Conservation (phyloP, 2,888 invertebrate species). For the Mimumesa dahlbomi region DNA sequence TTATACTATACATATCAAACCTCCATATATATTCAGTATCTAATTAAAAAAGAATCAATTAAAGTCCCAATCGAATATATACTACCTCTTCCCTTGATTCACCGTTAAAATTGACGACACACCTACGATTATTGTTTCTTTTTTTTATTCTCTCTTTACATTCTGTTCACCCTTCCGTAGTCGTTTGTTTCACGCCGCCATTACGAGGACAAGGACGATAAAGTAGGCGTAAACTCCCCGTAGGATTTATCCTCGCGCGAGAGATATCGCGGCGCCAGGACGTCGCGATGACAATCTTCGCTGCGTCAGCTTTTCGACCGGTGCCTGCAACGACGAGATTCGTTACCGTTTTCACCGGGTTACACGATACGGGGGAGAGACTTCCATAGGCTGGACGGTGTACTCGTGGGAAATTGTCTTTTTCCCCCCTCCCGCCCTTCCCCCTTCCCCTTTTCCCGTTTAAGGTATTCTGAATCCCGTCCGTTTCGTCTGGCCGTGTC, state of each 20-base stretch:
- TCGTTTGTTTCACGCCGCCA: conserved; percentile 12
- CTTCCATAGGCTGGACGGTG: conserved; percentile 1
- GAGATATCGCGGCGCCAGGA: conserved; percentile 32
- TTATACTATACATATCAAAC: too few species aligned
- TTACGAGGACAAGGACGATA: conserved; percentile 20
- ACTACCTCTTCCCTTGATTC: too few species aligned
- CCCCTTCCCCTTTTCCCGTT: conserved; percentile 6
- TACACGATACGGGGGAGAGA: conserved; percentile 6
- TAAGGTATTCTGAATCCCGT: too few species aligned
- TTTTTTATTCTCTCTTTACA: too few species aligned
- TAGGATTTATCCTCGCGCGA: conserved; percentile 27
- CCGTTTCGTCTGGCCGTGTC: conserved; percentile 21
- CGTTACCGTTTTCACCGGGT: conserved; percentile 8
- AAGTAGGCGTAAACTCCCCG: conserved; percentile 27
- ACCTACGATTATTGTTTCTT: too few species aligned
- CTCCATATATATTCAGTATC: too few species aligned
- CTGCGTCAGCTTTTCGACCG: conserved; percentile 37
- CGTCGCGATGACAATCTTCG: conserved; percentile 35
- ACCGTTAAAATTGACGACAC: too few species aligned
- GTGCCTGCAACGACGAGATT: conserved; percentile 11
- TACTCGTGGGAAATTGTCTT: conserved; percentile 42
- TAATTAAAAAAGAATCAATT: too few species aligned
- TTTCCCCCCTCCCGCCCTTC: conserved; percentile 8
- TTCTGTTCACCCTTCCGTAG: neutral
- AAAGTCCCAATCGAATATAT: too few species aligned